Base-by-base conservation (phyloP, 1,140 invertebrate species). In the Berghia stephanieae region DNA sequence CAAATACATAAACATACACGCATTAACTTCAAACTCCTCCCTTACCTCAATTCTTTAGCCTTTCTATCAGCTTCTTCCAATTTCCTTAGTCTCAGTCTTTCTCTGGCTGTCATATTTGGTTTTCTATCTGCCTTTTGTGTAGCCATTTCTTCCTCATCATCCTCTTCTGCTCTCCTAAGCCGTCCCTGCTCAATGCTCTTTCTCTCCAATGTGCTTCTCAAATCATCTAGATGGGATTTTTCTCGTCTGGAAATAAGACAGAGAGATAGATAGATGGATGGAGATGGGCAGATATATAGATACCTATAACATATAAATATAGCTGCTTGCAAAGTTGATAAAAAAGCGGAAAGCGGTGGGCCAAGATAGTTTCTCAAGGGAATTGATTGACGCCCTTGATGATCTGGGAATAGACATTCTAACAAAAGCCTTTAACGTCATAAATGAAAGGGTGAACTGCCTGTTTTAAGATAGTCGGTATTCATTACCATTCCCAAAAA, bases 41-140 rank as follows among this genome's bases (percentile, higher is more conserved):
- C 81, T 78, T 78, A 87, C 87, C 80, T 80, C 40, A 87, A 75
- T 75, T 83, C 75, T 42, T 83, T 77, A 10, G 83, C 86, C 75
- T 86, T 80, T 49, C 78, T 78, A 67, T 89, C 87, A 36, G 88
- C 86, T 72, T 86, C 78, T 57, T 83, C 73, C 75, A 84, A 78
- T 73, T 88, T 89, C 71, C 82, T 77, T 44, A 87, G 49, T 36
- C 86, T 79, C 84, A 88, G 85, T 66, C 86, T 83, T 67, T 89
- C 87, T 40, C 88, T 75, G 1, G 88, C 85, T 10, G 84, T 81
- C 36, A 87, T 75, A 63, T 88, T 60, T 68, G 82, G 66, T 83
- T 85, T 10, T 75, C 78, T 10, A 42, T 16, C 4, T 21, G 24
- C 38, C 55, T 34, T 60, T 75, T 71, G 34, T 81, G 79, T n/a